phyloP scores from a whole-genome alignment of 2,888 invertebrate genomes.

The Onthophagus sagittarius region DNA sequence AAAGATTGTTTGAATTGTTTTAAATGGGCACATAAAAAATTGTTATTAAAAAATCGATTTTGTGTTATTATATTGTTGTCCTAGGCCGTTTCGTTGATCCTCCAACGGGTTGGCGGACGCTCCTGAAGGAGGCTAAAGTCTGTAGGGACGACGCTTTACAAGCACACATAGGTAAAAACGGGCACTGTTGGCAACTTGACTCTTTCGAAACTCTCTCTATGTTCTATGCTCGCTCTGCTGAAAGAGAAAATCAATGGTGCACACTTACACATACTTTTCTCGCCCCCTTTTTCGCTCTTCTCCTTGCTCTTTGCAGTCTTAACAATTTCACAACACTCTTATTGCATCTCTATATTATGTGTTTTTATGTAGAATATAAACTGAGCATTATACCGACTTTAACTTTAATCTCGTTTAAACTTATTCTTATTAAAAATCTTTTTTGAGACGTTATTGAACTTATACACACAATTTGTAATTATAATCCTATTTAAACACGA shows the following conservation, averaged over 20 bases:
- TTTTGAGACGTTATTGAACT: no score
- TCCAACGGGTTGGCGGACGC: constrained; percentile 53
- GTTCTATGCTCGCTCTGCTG: background rate
- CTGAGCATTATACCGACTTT: no score
- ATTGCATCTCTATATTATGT: background rate
- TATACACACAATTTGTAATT: no score
- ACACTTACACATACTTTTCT: background rate
- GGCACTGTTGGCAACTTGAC: background rate
- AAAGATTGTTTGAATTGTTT: background rate
- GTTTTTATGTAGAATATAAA: background rate
- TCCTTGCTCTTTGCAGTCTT: background rate
- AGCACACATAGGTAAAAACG: background rate
- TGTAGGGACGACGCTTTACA: constrained; percentile 34
- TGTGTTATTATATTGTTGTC: constrained; percentile 17
- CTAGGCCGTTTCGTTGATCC: constrained; percentile 54
- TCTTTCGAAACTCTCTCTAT: constrained; percentile 4
- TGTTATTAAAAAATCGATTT: constrained; percentile 1
- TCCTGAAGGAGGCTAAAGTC: constrained; percentile 41
- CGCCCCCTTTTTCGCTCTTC: background rate
- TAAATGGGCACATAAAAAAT: background rate
- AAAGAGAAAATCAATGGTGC: background rate
- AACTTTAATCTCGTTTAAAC: no score
- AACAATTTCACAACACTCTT: background rate
- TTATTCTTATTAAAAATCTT: no score
- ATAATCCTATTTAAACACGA: no score